phyloP scores from a whole-genome alignment of 2,113 vertebrate species.

The Origma solitaria region DNA sequence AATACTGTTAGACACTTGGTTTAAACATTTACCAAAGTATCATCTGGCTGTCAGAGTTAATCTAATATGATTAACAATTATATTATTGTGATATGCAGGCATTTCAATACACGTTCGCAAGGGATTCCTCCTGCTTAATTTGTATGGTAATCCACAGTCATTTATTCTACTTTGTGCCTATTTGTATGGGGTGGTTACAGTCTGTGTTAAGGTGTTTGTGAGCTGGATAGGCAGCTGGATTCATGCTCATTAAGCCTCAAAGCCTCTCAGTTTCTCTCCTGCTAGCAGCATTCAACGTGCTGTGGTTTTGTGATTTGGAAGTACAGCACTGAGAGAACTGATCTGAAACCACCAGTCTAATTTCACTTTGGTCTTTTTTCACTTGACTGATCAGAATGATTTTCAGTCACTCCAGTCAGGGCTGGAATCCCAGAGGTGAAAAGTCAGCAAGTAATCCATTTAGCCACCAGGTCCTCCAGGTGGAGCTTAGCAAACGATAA shows the following conservation, averaged over 20 bases:
- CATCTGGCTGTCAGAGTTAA: constrained; percentile 2
- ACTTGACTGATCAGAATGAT: constrained; percentile 75
- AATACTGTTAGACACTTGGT: neutral
- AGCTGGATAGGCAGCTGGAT: constrained; percentile 30
- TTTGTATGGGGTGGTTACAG: neutral
- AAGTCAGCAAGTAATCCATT: constrained; percentile 67
- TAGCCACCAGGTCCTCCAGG: constrained; percentile 60
- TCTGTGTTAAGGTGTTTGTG: neutral
- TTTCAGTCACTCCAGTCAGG: constrained; percentile 67
- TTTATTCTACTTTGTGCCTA: constrained; percentile 16
- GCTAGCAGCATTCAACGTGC: constrained; percentile 22
- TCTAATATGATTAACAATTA: constrained; percentile 2
- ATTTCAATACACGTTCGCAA: neutral
- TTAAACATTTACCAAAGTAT: neutral
- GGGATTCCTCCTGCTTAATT: constrained; percentile 30
- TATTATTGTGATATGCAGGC: neutral
- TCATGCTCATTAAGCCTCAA: constrained; percentile 26
- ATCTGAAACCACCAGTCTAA: constrained; percentile 61
- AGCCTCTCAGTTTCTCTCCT: neutral
- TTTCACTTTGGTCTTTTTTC: constrained; percentile 64
- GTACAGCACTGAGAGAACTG: constrained; percentile 17
- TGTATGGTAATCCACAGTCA: constrained; percentile 27
- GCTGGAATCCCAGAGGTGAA: constrained; percentile 66
- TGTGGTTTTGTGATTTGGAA: constrained; percentile 63
- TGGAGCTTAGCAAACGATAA: constrained; percentile 44